A percentile compares a stretch with the other conserved stretches of the same genome.
These are phyloP conservation scores for Eudorcas thomsonii DNA, from an alignment of 2,113 vertebrate species.

Conservation along the genomic window DNA sequence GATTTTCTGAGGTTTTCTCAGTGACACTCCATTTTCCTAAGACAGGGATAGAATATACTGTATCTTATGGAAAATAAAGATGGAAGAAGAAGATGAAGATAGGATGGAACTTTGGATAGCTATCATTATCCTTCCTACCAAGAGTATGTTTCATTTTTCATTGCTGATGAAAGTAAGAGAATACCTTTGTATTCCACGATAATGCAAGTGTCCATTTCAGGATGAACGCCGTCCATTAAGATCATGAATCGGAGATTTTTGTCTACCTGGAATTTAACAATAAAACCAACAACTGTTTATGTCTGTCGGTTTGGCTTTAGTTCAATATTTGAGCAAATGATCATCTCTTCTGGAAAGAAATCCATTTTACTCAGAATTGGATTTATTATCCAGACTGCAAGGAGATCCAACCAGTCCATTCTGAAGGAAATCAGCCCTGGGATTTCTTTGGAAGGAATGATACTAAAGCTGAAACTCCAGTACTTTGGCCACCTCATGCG, in stretches of 20 bases:
- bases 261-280: constrained; percentile 76
- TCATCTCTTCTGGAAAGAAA: not conserved
- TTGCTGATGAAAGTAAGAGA: not conserved
- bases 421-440: too few relatives aligned
- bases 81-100: not conserved
- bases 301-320: not conserved
- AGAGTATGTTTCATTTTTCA: not conserved
- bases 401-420: too few relatives aligned
- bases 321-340: not conserved
- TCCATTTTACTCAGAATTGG: not conserved
- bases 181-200: constrained; percentile 88
- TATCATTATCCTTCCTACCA: not conserved
- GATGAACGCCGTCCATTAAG: constrained; percentile 87
- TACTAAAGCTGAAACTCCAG: too few relatives aligned
- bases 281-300: not conserved
- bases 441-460: too few relatives aligned
- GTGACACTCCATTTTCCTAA: not conserved
- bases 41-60: not conserved
- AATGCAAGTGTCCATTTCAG: constrained; percentile 89
- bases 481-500: too few relatives aligned
- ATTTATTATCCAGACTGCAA: not conserved
- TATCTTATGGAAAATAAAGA: not conserved
- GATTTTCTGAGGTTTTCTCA: not conserved
- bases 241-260: constrained; percentile 86
- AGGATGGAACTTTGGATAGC: not conserved